A percentile compares a stretch with the other conserved stretches of the same genome.
Evolutionary conservation across 2,888 invertebrate species (phyloP).

Genomic region (Megastigmus dorsalis): DNA sequence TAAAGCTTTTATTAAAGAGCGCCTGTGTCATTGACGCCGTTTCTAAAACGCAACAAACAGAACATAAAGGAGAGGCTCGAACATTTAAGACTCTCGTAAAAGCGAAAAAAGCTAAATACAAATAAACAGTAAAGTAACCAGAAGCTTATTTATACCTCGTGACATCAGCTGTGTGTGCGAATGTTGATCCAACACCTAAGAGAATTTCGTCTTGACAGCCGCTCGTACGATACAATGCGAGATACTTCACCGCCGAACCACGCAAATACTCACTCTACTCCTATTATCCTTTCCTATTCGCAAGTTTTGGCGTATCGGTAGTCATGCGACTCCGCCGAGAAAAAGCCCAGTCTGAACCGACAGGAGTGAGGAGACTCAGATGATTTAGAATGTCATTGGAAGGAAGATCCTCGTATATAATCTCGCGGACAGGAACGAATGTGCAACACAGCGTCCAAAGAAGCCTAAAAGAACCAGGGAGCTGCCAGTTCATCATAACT

Average conservation of each 20-base stretch:
- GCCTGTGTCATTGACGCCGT: constrained; percentile 18
- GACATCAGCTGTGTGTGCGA: constrained; percentile 54
- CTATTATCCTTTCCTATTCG: no score
- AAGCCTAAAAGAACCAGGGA: constrained; percentile 6
- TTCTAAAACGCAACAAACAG: neutral
- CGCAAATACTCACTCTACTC: no score
- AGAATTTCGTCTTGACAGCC: constrained; percentile 31
- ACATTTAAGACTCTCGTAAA: neutral
- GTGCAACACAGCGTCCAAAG: neutral
- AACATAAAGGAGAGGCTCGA: neutral
- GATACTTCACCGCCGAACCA: no score
- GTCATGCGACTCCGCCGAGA: no score
- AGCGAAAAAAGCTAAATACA: neutral
- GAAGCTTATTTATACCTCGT: constrained; percentile 54
- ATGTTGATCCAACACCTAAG: constrained; percentile 28
- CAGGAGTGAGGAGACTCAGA: no score
- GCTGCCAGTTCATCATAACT: constrained; percentile 31
- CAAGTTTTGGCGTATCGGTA: no score
- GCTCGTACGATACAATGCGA: neutral
- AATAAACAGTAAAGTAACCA: neutral
- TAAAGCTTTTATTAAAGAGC: constrained; percentile 24
- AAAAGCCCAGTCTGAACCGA: neutral
- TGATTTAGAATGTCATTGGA: constrained; percentile 9
- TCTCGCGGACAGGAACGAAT: neutral
- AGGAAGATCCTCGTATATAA: constrained; percentile 6